phyloP scores from a whole-genome alignment of 2,888 invertebrate species.

The Phaonia tiefii region DNA sequence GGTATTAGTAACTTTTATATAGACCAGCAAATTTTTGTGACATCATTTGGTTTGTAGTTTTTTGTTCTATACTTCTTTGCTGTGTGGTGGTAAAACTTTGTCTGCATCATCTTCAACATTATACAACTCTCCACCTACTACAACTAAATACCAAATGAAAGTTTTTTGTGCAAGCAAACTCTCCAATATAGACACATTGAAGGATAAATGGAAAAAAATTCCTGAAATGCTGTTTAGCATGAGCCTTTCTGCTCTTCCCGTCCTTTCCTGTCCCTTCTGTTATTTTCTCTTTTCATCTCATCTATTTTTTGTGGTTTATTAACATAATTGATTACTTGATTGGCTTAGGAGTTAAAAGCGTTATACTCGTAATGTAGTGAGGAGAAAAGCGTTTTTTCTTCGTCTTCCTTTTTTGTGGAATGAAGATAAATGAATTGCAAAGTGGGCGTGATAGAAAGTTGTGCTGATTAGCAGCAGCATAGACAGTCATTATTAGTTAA shows the following conservation, averaged over 20 bases:
- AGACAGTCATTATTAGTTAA: too few relatives aligned
- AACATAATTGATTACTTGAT: constrained; percentile 59
- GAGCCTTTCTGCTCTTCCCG: background rate
- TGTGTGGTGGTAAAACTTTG: constrained; percentile 11
- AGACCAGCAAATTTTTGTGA: constrained; percentile 32
- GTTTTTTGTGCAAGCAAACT: background rate
- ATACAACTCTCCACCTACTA: background rate
- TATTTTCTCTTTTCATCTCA: constrained; percentile 4
- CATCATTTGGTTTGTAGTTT: constrained; percentile 11
- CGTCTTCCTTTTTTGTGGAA: too few relatives aligned
- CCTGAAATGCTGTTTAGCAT: constrained; percentile 16
- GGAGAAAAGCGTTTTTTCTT: too few relatives aligned
- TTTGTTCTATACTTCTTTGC: background rate
- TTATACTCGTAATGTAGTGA: background rate
- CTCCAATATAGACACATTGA: background rate
- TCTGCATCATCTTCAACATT: background rate
- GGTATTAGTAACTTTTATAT: constrained; percentile 17
- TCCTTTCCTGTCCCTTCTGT: background rate
- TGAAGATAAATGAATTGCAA: constrained; percentile 9
- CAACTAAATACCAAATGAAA: background rate
- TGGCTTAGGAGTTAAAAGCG: constrained; percentile 39
- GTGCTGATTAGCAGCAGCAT: too few relatives aligned
- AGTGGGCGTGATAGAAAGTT: constrained; percentile 9
- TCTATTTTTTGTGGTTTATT: constrained; percentile 20
- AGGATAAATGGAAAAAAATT: background rate